A percentile compares a stretch with the other conserved stretches of the same genome.
Conservation (phyloP, 2,113 vertebrate genomes). For the Macquaria ambigua region DNA sequence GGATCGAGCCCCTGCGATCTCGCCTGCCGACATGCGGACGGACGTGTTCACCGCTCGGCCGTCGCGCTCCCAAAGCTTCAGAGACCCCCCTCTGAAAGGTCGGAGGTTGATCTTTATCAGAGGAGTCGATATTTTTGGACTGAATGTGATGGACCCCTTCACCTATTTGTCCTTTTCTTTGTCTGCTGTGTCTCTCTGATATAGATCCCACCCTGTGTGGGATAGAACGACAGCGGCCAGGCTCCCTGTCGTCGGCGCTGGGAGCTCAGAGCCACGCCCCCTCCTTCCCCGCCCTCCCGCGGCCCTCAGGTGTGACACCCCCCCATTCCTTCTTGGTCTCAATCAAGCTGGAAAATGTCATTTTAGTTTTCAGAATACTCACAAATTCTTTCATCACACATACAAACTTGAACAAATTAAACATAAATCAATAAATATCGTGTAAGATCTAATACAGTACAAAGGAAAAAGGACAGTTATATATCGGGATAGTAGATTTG, state of each 20-base stretch:
- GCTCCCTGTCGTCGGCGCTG: slow-evolving; percentile 80
- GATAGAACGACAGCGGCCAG: slow-evolving; percentile 83
- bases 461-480: too few relatives aligned
- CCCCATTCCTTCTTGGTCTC: neutral
- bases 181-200: neutral
- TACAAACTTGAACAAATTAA: neutral
- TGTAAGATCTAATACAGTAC: neutral
- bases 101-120: neutral
- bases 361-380: neutral
- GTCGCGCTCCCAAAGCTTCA: slow-evolving; percentile 85
- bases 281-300: slow-evolving; percentile 85
- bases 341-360: neutral
- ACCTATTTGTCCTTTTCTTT: neutral
- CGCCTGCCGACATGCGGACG: slow-evolving; percentile 88
- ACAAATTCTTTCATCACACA: neutral
- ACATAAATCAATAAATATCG: neutral
- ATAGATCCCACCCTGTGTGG: slow-evolving; percentile 82
- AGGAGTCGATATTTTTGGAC: neutral
- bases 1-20: slow-evolving; percentile 86
- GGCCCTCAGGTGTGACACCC: slow-evolving; percentile 83
- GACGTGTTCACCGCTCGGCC: slow-evolving; percentile 90
- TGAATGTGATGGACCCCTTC: neutral
- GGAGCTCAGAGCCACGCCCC: slow-evolving; percentile 77
- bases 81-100: slow-evolving; percentile 86
- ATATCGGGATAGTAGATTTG: too few relatives aligned